Base-by-base conservation (phyloP, 2,113 vertebrate genomes). In the Myiopsitta monachus region DNA sequence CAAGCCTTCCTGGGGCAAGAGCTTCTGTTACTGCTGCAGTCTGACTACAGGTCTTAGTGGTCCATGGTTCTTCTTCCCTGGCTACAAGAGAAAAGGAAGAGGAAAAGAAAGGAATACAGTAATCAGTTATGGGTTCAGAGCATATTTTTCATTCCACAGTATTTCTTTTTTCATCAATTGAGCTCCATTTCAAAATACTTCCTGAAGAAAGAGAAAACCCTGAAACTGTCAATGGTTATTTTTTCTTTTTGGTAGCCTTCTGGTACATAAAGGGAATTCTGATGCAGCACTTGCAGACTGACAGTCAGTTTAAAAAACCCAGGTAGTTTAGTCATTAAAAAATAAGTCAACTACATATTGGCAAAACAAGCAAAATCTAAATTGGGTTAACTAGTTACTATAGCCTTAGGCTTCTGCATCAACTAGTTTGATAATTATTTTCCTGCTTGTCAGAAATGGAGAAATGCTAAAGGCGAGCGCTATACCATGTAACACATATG, bases 341-440 rank as follows among this genome's bases (percentile, higher is more conserved):
- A 67, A 63, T 55, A 77, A 74, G 18, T 77, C 83, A 77, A 74
- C 36, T 87, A 61, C 54, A 51, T 67, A 63, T 43, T 78, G 79
- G 33, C 62, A 72, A 93, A 95, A 46, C 39, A 36, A 92, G 67
- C 28, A 61, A 86, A 77, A 88, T 47, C 77, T 94, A 78, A 93
- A 88, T 86, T 81, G 72, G 47, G 28, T 81, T 94, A 90, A 90
- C 87, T 83, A 62, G 89, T 88, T 92, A n/a, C n/a, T 86, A n/a
- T 83, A 72, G 55, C 91, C 72, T 88, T 22, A 67, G 55, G 95
- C 67, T 88, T 43, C 51, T 92, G 51, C 68, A 83, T 74, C 75
- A 94, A 61, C 67, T 86, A 69, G 72, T 81, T 91, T 94, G 87
- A 90, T 88, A 88, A 94, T 95, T 96, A 74, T 36, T 87, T 92